phyloP scores from a whole-genome alignment of 2,797 vertebrate species.

The Enteromius thamalakanensis region DNA sequence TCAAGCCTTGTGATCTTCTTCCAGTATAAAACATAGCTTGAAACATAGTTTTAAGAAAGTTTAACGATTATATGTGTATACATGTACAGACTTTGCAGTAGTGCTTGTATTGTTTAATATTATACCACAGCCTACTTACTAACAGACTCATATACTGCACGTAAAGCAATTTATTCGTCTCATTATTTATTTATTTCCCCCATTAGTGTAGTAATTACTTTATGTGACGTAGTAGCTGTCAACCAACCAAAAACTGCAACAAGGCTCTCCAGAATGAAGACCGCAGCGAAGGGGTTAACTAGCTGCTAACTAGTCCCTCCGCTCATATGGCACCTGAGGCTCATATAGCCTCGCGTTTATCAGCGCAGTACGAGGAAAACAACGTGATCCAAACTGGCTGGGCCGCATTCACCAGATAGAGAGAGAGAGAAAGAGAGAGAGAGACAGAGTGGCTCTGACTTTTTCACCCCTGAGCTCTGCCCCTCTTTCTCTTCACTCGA shows the following conservation, averaged over 20 bases:
- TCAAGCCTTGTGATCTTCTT: not conserved
- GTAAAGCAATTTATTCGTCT: not conserved
- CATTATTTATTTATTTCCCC: not conserved
- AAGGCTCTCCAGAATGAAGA: constrained; percentile 35
- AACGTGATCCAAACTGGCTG: constrained; percentile 77
- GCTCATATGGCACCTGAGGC: constrained; percentile 79
- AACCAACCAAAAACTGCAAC: not conserved
- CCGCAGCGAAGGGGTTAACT: constrained; percentile 78
- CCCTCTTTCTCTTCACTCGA: constrained; percentile 65
- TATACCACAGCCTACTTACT: not conserved
- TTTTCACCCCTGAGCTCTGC: constrained; percentile 77
- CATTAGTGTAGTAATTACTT: not conserved
- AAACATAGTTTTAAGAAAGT: not conserved
- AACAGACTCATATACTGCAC: not conserved
- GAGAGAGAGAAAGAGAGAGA: constrained; percentile 65
- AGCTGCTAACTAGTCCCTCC: constrained; percentile 79
- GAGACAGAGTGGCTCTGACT: constrained; percentile 64
- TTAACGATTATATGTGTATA: not conserved
- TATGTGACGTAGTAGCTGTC: not conserved
- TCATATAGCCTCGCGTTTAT: constrained; percentile 76
- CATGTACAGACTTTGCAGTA: not conserved
- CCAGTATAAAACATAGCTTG: not conserved
- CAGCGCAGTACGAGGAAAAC: constrained; percentile 70
- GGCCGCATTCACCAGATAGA: constrained; percentile 77
- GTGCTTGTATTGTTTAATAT: not conserved